Evolutionary conservation across 35 echinoderm and acorn worm species (phyloP).

Genomic region (Ophiothrix spiculata): DNA sequence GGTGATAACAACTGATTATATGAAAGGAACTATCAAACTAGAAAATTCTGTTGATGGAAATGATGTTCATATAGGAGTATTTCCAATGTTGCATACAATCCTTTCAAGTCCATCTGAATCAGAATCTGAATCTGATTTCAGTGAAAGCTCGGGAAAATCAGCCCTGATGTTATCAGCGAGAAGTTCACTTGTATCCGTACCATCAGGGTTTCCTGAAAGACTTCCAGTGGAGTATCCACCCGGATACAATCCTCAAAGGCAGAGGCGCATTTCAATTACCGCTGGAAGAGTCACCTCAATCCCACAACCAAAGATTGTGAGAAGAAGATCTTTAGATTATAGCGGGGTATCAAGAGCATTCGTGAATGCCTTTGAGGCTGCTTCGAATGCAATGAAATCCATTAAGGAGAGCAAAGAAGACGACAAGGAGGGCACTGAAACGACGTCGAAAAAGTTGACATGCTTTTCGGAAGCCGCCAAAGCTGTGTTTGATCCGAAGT

Average conservation of each 20-base stretch:
- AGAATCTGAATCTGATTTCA: too few species aligned
- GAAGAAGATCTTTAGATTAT: conserved; percentile 39
- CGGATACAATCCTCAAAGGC: background rate
- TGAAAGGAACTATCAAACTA: conserved; percentile 45
- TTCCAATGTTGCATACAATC: conserved; percentile 56
- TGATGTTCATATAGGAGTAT: conserved; percentile 41
- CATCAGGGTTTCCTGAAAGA: background rate
- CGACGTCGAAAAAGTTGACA: background rate
- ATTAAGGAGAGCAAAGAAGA: conserved; percentile 13
- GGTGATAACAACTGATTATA: conserved; percentile 61
- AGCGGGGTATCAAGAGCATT: conserved; percentile 30
- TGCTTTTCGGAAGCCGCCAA: background rate
- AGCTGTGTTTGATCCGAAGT: conserved; percentile 42
- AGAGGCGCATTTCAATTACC: conserved; percentile 2
- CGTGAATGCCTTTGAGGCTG: conserved; percentile 15
- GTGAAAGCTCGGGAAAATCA: too few species aligned
- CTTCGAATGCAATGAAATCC: conserved; percentile 14
- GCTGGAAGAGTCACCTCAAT: background rate
- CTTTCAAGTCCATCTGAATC: conserved; percentile 20
- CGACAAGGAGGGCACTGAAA: background rate
- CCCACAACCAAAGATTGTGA: background rate
- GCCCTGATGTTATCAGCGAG: background rate
- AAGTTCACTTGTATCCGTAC: background rate
- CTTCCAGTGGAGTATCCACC: background rate
- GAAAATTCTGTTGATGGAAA: background rate